Evolutionary conservation across 2,797 vertebrate species (phyloP), one percentile per base, ranked within the genome.

Genomic region (Erethizon dorsatum): DNA sequence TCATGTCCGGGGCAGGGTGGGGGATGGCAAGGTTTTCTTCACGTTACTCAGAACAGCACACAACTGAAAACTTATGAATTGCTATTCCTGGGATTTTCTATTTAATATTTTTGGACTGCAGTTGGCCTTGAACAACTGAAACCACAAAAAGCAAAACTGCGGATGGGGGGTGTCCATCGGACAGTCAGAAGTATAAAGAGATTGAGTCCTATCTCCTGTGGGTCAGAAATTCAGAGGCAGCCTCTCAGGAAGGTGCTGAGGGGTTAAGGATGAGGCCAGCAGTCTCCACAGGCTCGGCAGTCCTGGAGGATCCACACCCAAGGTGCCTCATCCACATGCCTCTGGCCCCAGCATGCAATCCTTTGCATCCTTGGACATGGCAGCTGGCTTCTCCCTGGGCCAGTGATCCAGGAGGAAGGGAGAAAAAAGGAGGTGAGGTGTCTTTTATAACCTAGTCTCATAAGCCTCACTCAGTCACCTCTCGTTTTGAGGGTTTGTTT

Each of bases 361-460:
- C 37, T 77, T 61, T 73, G 18, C 57, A 5, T 67, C 65, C 86
- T 67, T 10, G 8, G 56, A 65, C 3, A 33, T 6, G 4, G 41
- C 33, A 63, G 4, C 7, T 57, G n/a, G 18, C 22, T 77, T 57
- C 31, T n/a, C 57, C 56, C 20, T 17, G 8, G 22, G 37, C 2
- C 1, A 54, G 56, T 24, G 8, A 69, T 52, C 4, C 24, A 37
- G 28, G 65, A 90, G n/a, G 67, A 57, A 59, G 11, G 20, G 37
- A 75, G 22, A 77, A 84, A 84, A 57, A 80, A 26, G 59, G 10
- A 71, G 28, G 41, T 0, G 1, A 14, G 47, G 28, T 31, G 26
- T 13, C 47, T 50, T 91, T 84, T 84, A 15, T 85, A 54, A 67
- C 14, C 63, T 57, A n/a, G 59, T 57, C 89, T 96, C 75, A 59